These are phyloP conservation scores for Parazoanthus swiftii DNA, from an alignment of 92 coral and sea anemone species.

Conservation along the genomic window DNA sequence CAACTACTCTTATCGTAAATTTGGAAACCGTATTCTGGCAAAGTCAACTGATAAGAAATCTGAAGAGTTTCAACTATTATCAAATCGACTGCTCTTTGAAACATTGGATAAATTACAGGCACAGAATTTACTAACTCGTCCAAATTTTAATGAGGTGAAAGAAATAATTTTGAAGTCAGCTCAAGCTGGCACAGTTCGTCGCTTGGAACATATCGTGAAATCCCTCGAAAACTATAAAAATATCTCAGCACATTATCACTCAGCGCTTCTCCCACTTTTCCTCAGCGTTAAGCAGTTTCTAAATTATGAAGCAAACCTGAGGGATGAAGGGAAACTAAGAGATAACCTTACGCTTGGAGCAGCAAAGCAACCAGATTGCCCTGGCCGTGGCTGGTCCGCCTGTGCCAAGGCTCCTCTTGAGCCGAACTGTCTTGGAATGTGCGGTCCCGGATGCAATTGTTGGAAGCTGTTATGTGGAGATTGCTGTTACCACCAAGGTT, in stretches of 20 bases:
- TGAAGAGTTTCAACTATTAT: not conserved
- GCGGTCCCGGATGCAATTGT: slow-evolving; percentile 53
- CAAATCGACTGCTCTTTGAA: not conserved
- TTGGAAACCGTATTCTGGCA: slow-evolving; percentile 12
- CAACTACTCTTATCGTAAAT: not conserved
- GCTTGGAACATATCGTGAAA: not conserved
- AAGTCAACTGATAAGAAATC: not conserved
- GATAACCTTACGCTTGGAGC: not conserved
- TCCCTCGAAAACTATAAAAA: not conserved
- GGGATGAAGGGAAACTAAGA: not conserved
- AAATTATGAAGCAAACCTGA: not conserved
- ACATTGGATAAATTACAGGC: not conserved
- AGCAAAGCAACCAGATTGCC: not conserved
- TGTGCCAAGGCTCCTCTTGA: not conserved
- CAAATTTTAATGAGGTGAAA: not conserved
- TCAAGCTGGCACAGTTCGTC: not conserved
- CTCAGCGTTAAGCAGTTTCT: not conserved
- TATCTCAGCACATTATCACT: not conserved
- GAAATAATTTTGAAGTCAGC: not conserved
- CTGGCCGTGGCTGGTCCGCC: not conserved
- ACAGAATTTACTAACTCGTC: not conserved
- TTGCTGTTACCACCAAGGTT: slow-evolving; percentile 52
- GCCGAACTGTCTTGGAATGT: slow-evolving; percentile 51
- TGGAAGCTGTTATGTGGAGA: slow-evolving; percentile 45
- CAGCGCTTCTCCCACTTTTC: not conserved